Base-by-base conservation (phyloP, 2,888 invertebrate species). In the Cheilosia variabilis region DNA sequence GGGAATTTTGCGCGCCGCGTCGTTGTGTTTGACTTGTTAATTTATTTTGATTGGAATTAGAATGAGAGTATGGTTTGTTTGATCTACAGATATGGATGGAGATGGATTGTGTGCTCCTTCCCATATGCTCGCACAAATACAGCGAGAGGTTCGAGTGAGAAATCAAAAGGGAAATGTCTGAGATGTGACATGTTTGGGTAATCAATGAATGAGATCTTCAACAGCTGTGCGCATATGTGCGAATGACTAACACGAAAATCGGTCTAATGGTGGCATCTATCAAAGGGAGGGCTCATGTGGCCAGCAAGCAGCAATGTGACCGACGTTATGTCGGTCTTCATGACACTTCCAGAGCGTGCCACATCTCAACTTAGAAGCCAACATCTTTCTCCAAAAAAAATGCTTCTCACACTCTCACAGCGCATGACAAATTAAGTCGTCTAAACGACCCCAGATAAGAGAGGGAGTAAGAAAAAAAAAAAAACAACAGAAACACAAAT, bases 381-480 rank as follows among this genome's bases (percentile, higher is more conserved):
- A 37, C 13, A 1, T 37, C 13, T 13, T 4, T 13, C 1, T 4
- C 13, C 13, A 4, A 69, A 53, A 68, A 68, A 50, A 57, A 52
- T 55, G 31, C 24, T 84, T 84, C 84, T 69, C 84, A 84, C 80
- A 84, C 71, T 76, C 66, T 76, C 76, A 76, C 75, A 79, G 69
- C 69, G 79, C 75, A 84, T 84, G 69, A 84, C 79, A 84, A 84
- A 84, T 79, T 84, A 75, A 79, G 69, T 84, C 84, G 65, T 84
- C 75, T 71, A 75, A 84, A 79, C 65, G 84, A 22, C 63, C 55
- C n/a, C 19, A 60, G 43, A 58, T 41, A 69, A 63, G 37, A 41
- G 10, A 24, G 41, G 41, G n/a, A 52, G 17, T 37, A 31, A 17
- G 52, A 27, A 19, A 63, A 34, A 75, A 27, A 63, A 43, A 75